Evolutionary conservation across 2,113 vertebrate genomes (phyloP).

Genomic region (Myodes glareolus): DNA sequence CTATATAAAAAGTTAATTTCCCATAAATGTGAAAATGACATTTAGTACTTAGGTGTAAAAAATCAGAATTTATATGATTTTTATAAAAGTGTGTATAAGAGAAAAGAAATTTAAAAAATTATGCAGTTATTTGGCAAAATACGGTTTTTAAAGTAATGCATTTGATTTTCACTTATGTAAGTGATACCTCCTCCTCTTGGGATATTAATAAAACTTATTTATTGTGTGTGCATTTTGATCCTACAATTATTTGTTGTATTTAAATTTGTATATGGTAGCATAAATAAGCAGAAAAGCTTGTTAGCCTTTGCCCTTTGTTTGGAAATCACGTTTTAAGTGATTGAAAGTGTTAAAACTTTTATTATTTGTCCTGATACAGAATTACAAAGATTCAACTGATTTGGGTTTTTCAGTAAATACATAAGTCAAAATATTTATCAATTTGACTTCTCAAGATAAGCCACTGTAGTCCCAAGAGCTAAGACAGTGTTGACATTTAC

Average conservation of each 20-base stretch:
- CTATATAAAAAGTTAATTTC: constrained; percentile 23
- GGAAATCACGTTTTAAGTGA: background rate
- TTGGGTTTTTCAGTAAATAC: background rate
- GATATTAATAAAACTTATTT: constrained; percentile 28
- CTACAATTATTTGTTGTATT: constrained; percentile 12
- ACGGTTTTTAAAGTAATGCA: background rate
- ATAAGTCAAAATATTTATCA: constrained; percentile 35
- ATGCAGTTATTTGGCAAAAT: background rate
- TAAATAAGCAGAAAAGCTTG: background rate
- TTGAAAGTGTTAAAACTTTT: constrained; percentile 26
- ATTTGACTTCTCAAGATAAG: background rate
- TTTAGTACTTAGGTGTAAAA: background rate
- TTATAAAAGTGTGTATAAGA: background rate
- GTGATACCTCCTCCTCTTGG: background rate
- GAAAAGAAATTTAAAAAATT: background rate
- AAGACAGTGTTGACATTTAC: background rate
- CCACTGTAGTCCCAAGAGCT: background rate
- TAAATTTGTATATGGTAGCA: background rate
- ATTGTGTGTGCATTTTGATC: background rate
- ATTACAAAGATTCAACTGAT: background rate
- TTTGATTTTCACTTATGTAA: constrained; percentile 18
- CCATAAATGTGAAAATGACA: background rate
- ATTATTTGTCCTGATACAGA: background rate
- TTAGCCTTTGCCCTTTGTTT: background rate
- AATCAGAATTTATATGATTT: background rate